phyloP scores from a whole-genome alignment of 2,888 invertebrate genomes.

The Opisthograptis luteolata region DNA sequence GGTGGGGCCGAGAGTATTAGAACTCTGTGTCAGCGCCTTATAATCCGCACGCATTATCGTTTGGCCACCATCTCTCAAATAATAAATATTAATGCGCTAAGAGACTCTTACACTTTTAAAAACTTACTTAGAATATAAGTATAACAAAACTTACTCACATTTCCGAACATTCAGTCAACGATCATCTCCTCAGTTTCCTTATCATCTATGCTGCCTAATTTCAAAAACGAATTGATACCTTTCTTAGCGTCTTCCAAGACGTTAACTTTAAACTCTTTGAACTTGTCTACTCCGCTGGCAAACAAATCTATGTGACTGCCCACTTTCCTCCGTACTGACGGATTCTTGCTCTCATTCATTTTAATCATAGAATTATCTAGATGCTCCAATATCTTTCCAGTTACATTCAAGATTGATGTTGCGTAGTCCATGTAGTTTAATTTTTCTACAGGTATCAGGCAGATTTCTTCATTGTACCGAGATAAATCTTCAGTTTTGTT shows the following conservation, averaged over 20 bases:
- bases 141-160: no score
- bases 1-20: no score
- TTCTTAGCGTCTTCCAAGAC: slow-evolving; percentile 49
- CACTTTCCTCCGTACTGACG: slow-evolving; percentile 46
- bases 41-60: no score
- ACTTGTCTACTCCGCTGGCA: slow-evolving; percentile 50
- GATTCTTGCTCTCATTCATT: slow-evolving; percentile 62
- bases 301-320: slow-evolving; percentile 65
- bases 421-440: slow-evolving; percentile 48
- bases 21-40: no score
- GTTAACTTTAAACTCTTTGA: slow-evolving; percentile 51
- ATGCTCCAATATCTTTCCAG: slow-evolving; percentile 53
- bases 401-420: slow-evolving; percentile 55
- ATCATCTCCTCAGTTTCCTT: slow-evolving; percentile 40
- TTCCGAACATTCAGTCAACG: slow-evolving; percentile 1
- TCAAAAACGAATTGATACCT: slow-evolving; percentile 41
- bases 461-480: slow-evolving; percentile 44
- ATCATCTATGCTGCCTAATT: slow-evolving; percentile 12
- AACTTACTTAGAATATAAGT: no score
- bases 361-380: slow-evolving; percentile 61
- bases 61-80: no score
- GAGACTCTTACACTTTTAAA: no score
- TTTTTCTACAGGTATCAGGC: slow-evolving; percentile 9
- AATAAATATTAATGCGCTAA: no score
- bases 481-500: slow-evolving; percentile 43